Conservation (phyloP, 2,113 vertebrate species). For the Colossoma macropomum region DNA sequence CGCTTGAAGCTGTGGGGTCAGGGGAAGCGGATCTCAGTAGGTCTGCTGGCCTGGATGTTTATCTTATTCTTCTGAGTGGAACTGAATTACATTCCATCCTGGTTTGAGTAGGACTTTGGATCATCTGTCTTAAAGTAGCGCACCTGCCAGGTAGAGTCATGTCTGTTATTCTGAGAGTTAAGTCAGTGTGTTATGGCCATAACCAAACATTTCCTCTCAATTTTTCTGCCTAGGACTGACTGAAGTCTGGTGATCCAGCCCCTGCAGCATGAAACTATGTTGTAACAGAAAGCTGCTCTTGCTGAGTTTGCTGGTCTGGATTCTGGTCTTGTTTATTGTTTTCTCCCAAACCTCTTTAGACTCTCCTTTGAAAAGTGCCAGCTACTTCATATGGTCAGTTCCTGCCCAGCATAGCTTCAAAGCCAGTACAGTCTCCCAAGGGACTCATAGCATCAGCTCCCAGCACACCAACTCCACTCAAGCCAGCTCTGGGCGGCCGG, state of each 20-base stretch:
- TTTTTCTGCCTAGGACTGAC: background rate
- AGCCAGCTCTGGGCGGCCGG: no score
- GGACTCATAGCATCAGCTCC: background rate
- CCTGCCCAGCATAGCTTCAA: conserved; percentile 76
- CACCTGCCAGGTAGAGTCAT: background rate
- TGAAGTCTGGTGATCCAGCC: background rate
- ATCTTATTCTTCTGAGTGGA: no score
- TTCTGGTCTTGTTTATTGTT: conserved; percentile 79
- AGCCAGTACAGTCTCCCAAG: conserved; percentile 35
- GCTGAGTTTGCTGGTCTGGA: conserved; percentile 68
- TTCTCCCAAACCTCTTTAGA: conserved; percentile 81
- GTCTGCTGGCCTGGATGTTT: conserved; percentile 80
- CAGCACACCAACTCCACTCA: no score
- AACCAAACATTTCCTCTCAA: background rate
- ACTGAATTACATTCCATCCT: no score
- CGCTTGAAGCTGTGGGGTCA: conserved; percentile 85
- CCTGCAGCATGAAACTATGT: background rate
- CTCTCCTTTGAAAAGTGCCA: conserved; percentile 69
- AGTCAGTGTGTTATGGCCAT: background rate
- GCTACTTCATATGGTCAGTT: conserved; percentile 51
- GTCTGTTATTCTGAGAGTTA: background rate
- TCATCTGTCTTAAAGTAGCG: background rate
- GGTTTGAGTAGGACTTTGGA: no score
- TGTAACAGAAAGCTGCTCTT: background rate
- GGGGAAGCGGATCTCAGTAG: conserved; percentile 76